Conservation (phyloP, 1,140 invertebrate species). For the Drosophila mayri region DNA sequence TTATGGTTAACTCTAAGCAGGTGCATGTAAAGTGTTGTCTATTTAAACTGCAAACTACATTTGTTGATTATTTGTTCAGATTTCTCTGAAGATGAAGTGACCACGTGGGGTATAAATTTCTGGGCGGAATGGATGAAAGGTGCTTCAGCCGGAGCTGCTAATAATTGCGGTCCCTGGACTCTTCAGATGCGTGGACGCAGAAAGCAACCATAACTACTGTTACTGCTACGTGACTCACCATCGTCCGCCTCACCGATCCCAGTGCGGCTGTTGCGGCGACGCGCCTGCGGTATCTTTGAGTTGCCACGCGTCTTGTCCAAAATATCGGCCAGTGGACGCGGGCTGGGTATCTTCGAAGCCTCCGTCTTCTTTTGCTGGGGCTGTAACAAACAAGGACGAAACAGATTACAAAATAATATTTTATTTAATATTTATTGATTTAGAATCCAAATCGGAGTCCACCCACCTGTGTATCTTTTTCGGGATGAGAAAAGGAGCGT, state of each 20-base stretch:
- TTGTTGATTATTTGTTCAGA: not conserved
- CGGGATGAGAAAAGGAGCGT: conserved; percentile 82
- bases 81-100: not conserved
- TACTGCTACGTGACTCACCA: conserved; percentile 58
- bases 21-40: not conserved
- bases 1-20: not conserved
- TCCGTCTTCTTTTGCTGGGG: conserved; percentile 74
- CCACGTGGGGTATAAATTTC: not conserved
- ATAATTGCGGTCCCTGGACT: conserved; percentile 62
- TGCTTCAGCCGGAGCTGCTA: conserved; percentile 18
- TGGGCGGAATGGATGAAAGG: conserved; percentile 7
- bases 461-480: conserved; percentile 80
- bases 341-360: conserved; percentile 79
- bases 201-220: conserved; percentile 51
- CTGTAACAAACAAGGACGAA: conserved; percentile 24
- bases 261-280: conserved; percentile 71
- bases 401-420: not conserved
- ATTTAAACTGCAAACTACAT: not conserved
- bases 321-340: conserved; percentile 77
- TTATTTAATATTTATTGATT: not conserved
- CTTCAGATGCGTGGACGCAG: conserved; percentile 66
- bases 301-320: conserved; percentile 71
- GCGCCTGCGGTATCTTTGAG: conserved; percentile 69
- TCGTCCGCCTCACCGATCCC: conserved; percentile 62
- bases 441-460: not conserved